Evolutionary conservation across 2,888 invertebrate genomes (phyloP).

Genomic region (Eremobia ochroleuca): DNA sequence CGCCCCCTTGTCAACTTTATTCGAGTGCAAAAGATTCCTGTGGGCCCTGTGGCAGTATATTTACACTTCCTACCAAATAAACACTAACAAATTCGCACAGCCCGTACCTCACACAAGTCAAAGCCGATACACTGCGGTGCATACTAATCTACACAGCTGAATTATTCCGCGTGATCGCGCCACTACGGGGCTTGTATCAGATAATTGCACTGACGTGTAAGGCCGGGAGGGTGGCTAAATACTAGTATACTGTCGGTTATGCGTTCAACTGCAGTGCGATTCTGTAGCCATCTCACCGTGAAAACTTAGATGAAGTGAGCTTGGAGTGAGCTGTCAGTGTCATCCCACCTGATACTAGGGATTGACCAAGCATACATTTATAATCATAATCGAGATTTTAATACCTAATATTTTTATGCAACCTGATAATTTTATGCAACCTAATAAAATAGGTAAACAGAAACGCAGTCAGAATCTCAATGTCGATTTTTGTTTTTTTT

Average conservation of each 20-base stretch:
- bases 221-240: slow-evolving; percentile 19
- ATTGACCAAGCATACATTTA: too few species aligned
- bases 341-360: too few species aligned
- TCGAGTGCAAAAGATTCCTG: neutral
- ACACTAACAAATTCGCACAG: neutral
- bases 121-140: slow-evolving; percentile 44
- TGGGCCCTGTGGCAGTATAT: neutral
- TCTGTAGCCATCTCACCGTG: too few species aligned
- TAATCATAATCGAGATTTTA: too few species aligned
- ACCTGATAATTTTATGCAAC: too few species aligned
- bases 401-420: too few species aligned
- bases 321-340: too few species aligned
- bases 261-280: neutral
- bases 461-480: too few species aligned
- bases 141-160: slow-evolving; percentile 44
- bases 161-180: slow-evolving; percentile 55
- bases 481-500: too few species aligned
- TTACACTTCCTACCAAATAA: neutral
- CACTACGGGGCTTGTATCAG: slow-evolving; percentile 54
- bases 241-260: slow-evolving; percentile 17
- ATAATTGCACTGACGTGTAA: slow-evolving; percentile 68
- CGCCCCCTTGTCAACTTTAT: too few species aligned
- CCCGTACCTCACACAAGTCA: slow-evolving; percentile 32
- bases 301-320: too few species aligned
- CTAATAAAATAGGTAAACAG: too few species aligned